Evolutionary conservation across 2,888 invertebrate species (phyloP).

Genomic region (Volucella inflata): DNA sequence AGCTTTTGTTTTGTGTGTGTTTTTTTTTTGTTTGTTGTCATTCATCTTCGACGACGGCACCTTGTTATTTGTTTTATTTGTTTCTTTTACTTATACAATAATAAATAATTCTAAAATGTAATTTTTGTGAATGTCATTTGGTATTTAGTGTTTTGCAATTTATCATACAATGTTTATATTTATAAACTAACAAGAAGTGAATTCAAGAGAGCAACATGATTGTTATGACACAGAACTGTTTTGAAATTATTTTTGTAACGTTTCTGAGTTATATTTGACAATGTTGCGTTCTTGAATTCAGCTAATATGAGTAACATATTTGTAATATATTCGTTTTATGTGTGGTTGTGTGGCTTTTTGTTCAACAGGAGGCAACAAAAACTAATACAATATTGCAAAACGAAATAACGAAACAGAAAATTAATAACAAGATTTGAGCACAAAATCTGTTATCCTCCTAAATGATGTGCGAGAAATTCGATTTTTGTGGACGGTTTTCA

Average conservation of each 20-base stretch:
- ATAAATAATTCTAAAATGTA: conserved; percentile 71
- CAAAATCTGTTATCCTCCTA: conserved; percentile 47
- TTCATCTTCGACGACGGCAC: conserved; percentile 44
- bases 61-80: conserved; percentile 27
- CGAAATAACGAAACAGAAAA: conserved; percentile 24
- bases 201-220: conserved; percentile 5
- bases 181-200: conserved; percentile 35
- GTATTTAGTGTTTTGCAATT: conserved; percentile 67
- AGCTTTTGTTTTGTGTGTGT: conserved; percentile 38
- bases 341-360: conserved; percentile 25
- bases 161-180: conserved; percentile 56
- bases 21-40: conserved; percentile 24
- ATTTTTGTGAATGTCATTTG: conserved; percentile 75
- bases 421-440: conserved; percentile 35
- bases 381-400: conserved; percentile 45
- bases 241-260: too few species aligned
- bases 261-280: too few species aligned
- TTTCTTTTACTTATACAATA: conserved; percentile 63
- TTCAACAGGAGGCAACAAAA: conserved; percentile 52
- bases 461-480: conserved; percentile 71
- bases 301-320: not conserved
- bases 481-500: conserved; percentile 68
- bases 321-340: conserved; percentile 8
- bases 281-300: too few species aligned
- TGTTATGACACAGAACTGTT: too few species aligned